phyloP scores from a whole-genome alignment of 2,888 invertebrate genomes.

The Caenorhabditis virilis region DNA sequence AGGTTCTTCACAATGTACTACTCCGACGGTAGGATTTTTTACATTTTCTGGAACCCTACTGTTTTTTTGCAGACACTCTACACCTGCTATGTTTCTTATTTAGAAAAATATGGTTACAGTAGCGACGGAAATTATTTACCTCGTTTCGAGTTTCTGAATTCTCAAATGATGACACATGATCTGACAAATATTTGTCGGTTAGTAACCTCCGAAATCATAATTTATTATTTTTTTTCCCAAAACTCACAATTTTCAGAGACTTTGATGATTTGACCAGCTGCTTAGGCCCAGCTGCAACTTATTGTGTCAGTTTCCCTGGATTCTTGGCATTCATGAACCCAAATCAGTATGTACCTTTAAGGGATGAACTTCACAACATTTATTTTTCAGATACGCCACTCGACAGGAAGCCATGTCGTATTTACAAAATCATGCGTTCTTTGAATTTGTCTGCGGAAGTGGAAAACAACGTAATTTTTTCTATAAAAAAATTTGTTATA shows the following conservation, averaged over 20 bases:
- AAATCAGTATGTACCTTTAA: no score
- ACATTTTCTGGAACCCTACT: background rate
- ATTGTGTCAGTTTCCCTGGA: slow-evolving; percentile 12
- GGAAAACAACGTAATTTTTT: slow-evolving; percentile 16
- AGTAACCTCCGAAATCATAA: no score
- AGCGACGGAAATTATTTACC: slow-evolving; percentile 20
- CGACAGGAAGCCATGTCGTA: slow-evolving; percentile 19
- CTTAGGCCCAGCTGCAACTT: slow-evolving; percentile 7
- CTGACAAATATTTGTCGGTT: slow-evolving; percentile 29
- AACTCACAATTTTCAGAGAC: no score
- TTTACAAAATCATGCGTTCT: slow-evolving; percentile 43
- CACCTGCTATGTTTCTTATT: slow-evolving; percentile 26
- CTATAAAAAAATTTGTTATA: background rate
- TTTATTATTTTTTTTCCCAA: no score
- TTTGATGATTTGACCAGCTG: slow-evolving; percentile 20
- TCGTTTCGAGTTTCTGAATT: slow-evolving; percentile 5
- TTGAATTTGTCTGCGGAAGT: slow-evolving; percentile 39
- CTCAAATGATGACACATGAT: slow-evolving; percentile 25
- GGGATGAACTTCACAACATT: no score
- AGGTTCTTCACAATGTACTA: background rate
- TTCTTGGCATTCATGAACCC: background rate
- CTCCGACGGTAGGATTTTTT: background rate
- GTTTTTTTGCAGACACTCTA: slow-evolving; percentile 16
- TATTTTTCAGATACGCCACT: no score
- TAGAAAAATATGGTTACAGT: slow-evolving; percentile 29